phyloP scores from a whole-genome alignment of 1,140 invertebrate genomes.

The Hylyphantes graminicola region DNA sequence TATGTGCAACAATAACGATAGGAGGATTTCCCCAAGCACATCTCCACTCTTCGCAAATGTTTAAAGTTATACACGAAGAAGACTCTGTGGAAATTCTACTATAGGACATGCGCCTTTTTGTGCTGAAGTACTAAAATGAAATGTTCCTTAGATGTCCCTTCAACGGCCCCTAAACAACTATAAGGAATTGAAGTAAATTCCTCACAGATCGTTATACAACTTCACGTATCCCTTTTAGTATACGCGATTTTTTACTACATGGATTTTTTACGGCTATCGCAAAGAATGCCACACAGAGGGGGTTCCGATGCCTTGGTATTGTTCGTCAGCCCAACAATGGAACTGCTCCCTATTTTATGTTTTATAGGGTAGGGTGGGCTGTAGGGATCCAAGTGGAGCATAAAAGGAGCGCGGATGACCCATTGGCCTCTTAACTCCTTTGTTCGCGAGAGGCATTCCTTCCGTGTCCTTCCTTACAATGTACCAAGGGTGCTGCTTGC shows the following conservation, averaged over 20 bases:
- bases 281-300: neutral
- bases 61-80: neutral
- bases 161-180: neutral
- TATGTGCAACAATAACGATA: no score
- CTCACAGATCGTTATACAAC: constrained; percentile 18
- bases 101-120: neutral
- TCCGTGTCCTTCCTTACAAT: constrained; percentile 31
- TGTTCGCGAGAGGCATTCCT: constrained; percentile 41
- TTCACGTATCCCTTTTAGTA: neutral
- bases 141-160: neutral
- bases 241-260: constrained; percentile 1
- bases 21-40: neutral
- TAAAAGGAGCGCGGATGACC: constrained; percentile 27
- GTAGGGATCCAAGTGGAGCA: constrained; percentile 7
- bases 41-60: neutral
- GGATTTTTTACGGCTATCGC: neutral
- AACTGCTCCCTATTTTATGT: constrained; percentile 47
- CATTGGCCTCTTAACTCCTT: constrained; percentile 53
- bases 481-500: constrained; percentile 14
- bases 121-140: no score
- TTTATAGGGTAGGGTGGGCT: neutral
- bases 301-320: neutral
- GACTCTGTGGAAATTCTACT: neutral
- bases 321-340: constrained; percentile 40
- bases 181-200: neutral